Conservation (phyloP, 2,113 vertebrate species). For the Neoarius graeffei region DNA sequence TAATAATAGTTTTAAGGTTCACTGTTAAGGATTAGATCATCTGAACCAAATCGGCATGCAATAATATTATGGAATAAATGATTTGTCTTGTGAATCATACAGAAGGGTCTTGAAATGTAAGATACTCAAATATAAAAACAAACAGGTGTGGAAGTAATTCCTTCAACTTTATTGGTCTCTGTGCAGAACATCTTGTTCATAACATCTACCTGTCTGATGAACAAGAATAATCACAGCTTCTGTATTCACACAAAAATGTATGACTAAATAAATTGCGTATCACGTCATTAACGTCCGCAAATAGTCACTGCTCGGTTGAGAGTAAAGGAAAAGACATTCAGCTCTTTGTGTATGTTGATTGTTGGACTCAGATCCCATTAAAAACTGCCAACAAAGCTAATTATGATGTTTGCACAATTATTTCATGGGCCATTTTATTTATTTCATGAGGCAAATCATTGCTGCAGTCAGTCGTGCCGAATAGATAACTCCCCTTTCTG, state of each 20-base stretch:
- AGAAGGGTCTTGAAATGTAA: background rate
- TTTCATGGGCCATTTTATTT: background rate
- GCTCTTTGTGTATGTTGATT: background rate
- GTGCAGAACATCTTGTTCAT: background rate
- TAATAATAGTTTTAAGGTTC: background rate
- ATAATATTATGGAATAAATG: background rate
- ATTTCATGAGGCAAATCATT: background rate
- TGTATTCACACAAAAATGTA: background rate
- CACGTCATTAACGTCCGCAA: background rate
- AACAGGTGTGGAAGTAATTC: background rate
- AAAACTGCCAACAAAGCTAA: background rate
- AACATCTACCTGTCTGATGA: background rate
- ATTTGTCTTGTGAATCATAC: background rate
- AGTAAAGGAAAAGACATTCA: background rate
- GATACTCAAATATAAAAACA: background rate
- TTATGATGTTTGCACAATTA: background rate
- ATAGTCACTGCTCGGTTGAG: background rate
- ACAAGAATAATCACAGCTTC: background rate
- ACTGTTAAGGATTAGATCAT: background rate
- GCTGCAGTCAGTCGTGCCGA: background rate
- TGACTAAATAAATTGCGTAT: background rate
- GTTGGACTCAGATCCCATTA: background rate
- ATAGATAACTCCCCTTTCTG: background rate
- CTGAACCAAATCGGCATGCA: background rate
- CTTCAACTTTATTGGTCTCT: background rate